Evolutionary conservation across 2,888 invertebrate genomes (phyloP), one percentile per base, ranked within the genome.

Genomic region (Glaucopsyche alexis): DNA sequence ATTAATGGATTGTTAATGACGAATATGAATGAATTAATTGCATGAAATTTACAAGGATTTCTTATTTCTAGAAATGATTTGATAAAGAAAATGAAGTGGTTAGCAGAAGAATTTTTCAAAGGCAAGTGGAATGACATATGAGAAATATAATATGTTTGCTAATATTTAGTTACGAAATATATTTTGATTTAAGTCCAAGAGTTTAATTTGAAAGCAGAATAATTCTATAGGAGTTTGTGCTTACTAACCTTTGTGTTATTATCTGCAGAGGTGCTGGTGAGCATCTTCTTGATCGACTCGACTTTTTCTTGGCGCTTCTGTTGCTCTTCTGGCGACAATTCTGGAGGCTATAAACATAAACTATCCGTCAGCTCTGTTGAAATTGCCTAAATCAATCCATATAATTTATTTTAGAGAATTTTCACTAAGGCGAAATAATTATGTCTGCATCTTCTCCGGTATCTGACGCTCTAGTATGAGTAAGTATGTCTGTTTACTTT

Each of bases 241-340:
- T 42, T 71, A 76, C 79, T 77, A 77, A 93, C 93, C 89, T 93
- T 93, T 7, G 69, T 69, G 78, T 81, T 90, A 77, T 81, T 90
- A 79, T 93, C 93, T 64, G 90, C 87, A 38, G 93, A 90, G 6
- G 95, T 93, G 82, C 96, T 95, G 0, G 97, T 96, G 16, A 98
- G 94, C 97, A 98, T 97, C 87, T 97, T 97, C 84, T 97, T 96
- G 77, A 98, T 98, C 13, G 96, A 96, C 84, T 98, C 98, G 7
- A 98, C 97, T 90, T 98, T 98, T 85, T 97, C 96, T 83, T 95
- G 94, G 14, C 98, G 94, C 77, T 96, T 95, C 81, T 96, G 95
- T 83, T 96, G 96, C 83, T 98, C 98, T 83, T 97, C 97, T 0
- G 96, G 96, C 0, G 97, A 95, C 66, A 97, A 87, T 86, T 97